Evolutionary conservation across 2,888 invertebrate species (phyloP).

Genomic region (Steromphala cineraria): DNA sequence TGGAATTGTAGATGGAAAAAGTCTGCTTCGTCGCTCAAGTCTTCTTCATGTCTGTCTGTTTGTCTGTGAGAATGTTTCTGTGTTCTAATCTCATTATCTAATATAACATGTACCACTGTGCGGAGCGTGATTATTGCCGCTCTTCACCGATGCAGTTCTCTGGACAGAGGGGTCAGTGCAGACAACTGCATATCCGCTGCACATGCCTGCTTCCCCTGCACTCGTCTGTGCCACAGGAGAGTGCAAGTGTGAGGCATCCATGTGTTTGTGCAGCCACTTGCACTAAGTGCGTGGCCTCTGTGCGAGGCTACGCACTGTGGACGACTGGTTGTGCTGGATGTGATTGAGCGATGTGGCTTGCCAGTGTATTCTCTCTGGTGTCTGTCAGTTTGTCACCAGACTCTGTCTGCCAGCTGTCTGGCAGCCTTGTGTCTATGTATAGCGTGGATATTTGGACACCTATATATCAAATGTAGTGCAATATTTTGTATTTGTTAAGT

Average conservation of each 20-base stretch:
- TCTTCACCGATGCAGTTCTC: conserved; percentile 9
- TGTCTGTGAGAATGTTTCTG: conserved; percentile 11
- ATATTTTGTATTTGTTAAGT: conserved; percentile 15
- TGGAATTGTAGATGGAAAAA: conserved; percentile 18
- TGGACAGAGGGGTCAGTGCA: conserved; percentile 21
- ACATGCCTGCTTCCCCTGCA: conserved; percentile 12
- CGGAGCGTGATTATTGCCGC: not conserved
- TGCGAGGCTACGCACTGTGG: not conserved
- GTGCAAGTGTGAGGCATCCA: conserved; percentile 11
- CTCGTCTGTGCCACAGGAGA: not conserved
- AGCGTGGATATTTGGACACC: conserved; percentile 14
- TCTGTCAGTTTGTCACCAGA: not conserved
- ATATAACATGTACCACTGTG: not conserved
- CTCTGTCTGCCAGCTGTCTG: too few relatives aligned
- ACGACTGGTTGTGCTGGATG: not conserved
- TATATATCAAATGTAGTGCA: conserved; percentile 17
- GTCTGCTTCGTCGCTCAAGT: conserved; percentile 15
- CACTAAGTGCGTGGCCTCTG: not conserved
- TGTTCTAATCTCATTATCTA: conserved; percentile 5
- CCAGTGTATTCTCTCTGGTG: not conserved
- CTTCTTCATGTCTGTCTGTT: conserved; percentile 7
- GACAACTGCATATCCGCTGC: not conserved
- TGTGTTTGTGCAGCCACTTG: not conserved
- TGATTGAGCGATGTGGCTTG: conserved; percentile 6
- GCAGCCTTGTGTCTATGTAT: not conserved